These are phyloP conservation scores for Trachurus trachurus DNA, from an alignment of 2,797 vertebrate species.

Conservation along the genomic window DNA sequence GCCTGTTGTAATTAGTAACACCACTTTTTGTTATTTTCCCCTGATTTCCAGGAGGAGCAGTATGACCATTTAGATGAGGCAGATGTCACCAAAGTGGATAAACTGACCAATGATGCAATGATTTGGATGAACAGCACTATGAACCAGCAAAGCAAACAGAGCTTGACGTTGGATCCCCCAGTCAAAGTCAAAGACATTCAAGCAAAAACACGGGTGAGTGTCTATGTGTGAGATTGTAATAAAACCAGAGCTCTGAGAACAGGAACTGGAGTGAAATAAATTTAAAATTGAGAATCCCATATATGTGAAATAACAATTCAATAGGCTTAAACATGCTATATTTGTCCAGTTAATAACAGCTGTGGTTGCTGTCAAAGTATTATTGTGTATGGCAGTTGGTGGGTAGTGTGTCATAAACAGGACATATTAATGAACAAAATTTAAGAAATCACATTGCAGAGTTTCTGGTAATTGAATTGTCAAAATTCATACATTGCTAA, in stretches of 20 bases:
- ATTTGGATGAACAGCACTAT: constrained; percentile 98
- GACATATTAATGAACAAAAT: neutral
- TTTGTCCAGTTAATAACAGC: neutral
- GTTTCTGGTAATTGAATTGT: neutral
- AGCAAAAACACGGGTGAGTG: constrained; percentile 93
- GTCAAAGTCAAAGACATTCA: constrained; percentile 93
- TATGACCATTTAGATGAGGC: constrained; percentile 95
- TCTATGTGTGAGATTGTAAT: neutral
- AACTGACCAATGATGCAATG: constrained; percentile 90
- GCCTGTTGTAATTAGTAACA: neutral
- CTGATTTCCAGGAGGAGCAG: constrained; percentile 90
- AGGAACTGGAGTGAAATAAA: neutral
- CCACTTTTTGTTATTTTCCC: neutral
- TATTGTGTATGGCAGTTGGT: neutral
- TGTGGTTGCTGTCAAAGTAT: neutral
- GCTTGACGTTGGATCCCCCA: constrained; percentile 89
- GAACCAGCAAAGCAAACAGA: constrained; percentile 96
- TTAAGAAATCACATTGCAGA: neutral
- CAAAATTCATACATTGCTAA: neutral
- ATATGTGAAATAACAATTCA: neutral
- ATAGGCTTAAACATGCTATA: neutral
- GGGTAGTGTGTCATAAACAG: too few species aligned
- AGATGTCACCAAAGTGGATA: constrained; percentile 94
- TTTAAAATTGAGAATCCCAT: neutral
- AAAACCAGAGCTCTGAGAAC: neutral